phyloP scores from a whole-genome alignment of 23 tunicate genomes.

The Diplosoma virens region DNA sequence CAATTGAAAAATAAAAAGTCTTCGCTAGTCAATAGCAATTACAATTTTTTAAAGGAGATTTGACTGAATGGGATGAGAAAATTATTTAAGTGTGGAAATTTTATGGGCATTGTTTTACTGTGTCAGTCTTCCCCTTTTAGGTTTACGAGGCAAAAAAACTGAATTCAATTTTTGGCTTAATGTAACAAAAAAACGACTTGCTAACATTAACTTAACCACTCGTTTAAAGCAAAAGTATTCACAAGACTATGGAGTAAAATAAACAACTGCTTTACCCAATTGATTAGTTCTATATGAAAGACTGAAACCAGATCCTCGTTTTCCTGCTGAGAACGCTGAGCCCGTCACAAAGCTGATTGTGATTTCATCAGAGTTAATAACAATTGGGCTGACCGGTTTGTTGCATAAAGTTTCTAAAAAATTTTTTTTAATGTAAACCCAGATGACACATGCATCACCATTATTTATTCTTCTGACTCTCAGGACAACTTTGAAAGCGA shows the following conservation, averaged over 20 bases:
- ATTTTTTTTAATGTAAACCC: no score
- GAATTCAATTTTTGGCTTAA: background rate
- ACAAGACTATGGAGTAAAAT: background rate
- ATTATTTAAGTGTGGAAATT: no score
- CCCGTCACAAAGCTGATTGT: slow-evolving; percentile 48
- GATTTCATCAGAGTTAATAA: slow-evolving; percentile 15
- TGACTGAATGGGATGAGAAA: no score
- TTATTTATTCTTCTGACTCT: no score
- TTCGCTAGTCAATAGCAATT: no score
- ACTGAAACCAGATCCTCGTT: slow-evolving; percentile 57
- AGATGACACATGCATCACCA: no score
- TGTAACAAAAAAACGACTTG: background rate
- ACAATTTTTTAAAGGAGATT: no score
- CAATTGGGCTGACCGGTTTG: slow-evolving; percentile 24
- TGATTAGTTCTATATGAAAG: slow-evolving; percentile 34
- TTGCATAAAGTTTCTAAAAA: slow-evolving; percentile 52
- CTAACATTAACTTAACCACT: background rate
- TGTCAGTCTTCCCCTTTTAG: no score
- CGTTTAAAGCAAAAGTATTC: background rate
- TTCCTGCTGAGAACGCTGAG: slow-evolving; percentile 10
- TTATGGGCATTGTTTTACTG: no score
- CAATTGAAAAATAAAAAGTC: no score
- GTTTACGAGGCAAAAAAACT: background rate
- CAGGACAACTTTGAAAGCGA: no score
- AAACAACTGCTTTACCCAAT: background rate